Conservation (phyloP, 2,888 invertebrate species). For the Xylocampa areola region DNA sequence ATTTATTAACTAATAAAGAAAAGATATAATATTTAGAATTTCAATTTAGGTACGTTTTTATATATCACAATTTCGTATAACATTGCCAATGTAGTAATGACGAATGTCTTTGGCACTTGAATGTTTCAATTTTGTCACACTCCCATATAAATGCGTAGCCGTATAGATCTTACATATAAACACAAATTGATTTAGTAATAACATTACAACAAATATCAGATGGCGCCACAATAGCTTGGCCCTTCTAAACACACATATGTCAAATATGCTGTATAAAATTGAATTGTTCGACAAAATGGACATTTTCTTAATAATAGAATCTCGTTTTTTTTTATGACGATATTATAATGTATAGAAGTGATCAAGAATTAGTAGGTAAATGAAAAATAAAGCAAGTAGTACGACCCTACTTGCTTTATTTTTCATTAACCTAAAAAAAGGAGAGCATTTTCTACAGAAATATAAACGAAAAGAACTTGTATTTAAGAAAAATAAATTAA, state of each 20-base stretch:
- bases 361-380: not conserved
- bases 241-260: constrained; percentile 12
- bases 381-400: not conserved
- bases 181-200: constrained; percentile 7
- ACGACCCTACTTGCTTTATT: too few relatives aligned
- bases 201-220: constrained; percentile 6
- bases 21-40: constrained; percentile 43
- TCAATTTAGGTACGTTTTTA: constrained; percentile 61
- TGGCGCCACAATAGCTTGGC: constrained; percentile 23
- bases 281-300: constrained; percentile 39
- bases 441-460: too few relatives aligned
- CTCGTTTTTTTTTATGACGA: not conserved
- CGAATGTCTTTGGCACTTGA: constrained; percentile 64
- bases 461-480: too few relatives aligned
- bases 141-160: constrained; percentile 1
- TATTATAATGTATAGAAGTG: constrained; percentile 12
- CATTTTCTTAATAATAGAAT: constrained; percentile 19
- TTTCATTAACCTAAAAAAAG: too few relatives aligned
- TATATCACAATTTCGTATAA: constrained; percentile 67
- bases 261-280: constrained; percentile 10
- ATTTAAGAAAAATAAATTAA: not conserved
- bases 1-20: constrained; percentile 33
- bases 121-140: constrained; percentile 28
- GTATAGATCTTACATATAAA: not conserved
- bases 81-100: constrained; percentile 53